Conservation (phyloP, 2,797 vertebrate species). For the Gymnoscopelus braueri region DNA sequence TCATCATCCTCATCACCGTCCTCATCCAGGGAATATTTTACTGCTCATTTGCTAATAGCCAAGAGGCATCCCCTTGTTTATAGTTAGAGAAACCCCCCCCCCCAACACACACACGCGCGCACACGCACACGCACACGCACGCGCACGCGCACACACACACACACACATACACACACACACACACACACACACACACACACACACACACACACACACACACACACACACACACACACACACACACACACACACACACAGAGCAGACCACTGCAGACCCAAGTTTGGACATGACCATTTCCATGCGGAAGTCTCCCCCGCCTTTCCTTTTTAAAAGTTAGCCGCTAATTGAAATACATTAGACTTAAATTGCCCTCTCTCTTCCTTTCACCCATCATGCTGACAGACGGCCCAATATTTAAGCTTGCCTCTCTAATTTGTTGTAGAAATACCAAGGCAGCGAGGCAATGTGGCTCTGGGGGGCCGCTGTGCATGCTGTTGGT, state of each 20-base stretch:
- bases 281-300: constrained; percentile 49
- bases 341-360: constrained; percentile 92
- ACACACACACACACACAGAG: constrained; percentile 16
- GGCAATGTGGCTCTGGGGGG: constrained; percentile 67
- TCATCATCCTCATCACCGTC: constrained; percentile 65
- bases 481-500: constrained; percentile 56
- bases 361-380: constrained; percentile 86
- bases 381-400: constrained; percentile 91
- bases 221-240: constrained; percentile 15
- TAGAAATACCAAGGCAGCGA: constrained; percentile 63
- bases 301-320: constrained; percentile 56
- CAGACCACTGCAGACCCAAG: constrained; percentile 45
- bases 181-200: constrained; percentile 23
- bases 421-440: constrained; percentile 75
- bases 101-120: not conserved
- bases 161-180: constrained; percentile 22
- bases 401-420: constrained; percentile 79
- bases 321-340: constrained; percentile 76
- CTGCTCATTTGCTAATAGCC: constrained; percentile 87
- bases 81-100: constrained; percentile 39
- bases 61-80: constrained; percentile 85
- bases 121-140: constrained; percentile 12
- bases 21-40: constrained; percentile 82
- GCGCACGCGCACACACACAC: constrained; percentile 26
- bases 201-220: constrained; percentile 21